phyloP scores from a whole-genome alignment of 1,140 invertebrate genomes.

The Paralvinella palmiformis region DNA sequence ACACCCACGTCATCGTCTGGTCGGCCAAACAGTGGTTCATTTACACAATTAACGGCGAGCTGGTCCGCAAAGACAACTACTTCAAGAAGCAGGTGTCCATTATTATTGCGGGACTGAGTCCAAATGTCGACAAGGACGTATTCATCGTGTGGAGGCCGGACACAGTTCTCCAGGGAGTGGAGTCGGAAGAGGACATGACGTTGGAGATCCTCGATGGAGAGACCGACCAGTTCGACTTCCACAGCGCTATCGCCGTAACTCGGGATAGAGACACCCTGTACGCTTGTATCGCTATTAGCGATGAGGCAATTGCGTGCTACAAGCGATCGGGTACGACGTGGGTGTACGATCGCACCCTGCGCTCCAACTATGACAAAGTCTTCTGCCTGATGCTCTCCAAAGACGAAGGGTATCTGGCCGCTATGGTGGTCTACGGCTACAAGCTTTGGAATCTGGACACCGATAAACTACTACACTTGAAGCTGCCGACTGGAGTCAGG shows the following conservation, averaged over 20 bases:
- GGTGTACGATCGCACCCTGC: slow-evolving; percentile 47
- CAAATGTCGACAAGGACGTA: neutral
- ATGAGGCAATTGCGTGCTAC: slow-evolving; percentile 44
- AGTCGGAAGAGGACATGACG: slow-evolving; percentile 7
- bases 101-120: neutral
- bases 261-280: slow-evolving; percentile 35
- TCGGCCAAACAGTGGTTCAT: slow-evolving; percentile 37
- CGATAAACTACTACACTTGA: slow-evolving; percentile 52
- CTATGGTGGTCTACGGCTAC: slow-evolving; percentile 77
- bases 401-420: slow-evolving; percentile 72
- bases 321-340: slow-evolving; percentile 39
- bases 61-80: neutral
- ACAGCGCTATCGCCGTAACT: slow-evolving; percentile 63
- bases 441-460: slow-evolving; percentile 50
- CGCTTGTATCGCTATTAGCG: slow-evolving; percentile 49
- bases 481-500: slow-evolving; percentile 78
- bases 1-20: slow-evolving; percentile 42
- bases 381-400: slow-evolving; percentile 76
- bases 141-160: slow-evolving; percentile 14
- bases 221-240: slow-evolving; percentile 65
- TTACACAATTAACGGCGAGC: slow-evolving; percentile 33
- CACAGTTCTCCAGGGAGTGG: slow-evolving; percentile 9
- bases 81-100: neutral
- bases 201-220: slow-evolving; percentile 22
- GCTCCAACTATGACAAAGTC: slow-evolving; percentile 53